phyloP scores from a whole-genome alignment of 2,797 vertebrate genomes.

The Holocentrus rufus region DNA sequence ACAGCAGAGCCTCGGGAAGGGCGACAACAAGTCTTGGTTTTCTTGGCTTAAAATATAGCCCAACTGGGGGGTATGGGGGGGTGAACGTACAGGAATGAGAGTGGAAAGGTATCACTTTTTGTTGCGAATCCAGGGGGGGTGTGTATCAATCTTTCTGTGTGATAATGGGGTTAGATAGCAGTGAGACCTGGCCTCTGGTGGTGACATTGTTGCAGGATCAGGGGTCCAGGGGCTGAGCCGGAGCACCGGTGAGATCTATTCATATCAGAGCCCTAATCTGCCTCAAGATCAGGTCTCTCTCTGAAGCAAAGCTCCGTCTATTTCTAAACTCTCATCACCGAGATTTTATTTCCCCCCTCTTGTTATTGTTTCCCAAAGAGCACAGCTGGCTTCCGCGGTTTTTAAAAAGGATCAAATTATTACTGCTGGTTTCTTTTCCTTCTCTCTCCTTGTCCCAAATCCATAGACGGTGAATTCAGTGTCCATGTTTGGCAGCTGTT shows the following conservation, averaged over 20 bases:
- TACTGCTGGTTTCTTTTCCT: constrained; percentile 80
- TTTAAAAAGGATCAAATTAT: constrained; percentile 88
- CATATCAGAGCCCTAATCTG: constrained; percentile 85
- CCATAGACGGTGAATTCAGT: constrained; percentile 83
- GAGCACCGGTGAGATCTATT: constrained; percentile 84
- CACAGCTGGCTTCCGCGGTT: constrained; percentile 84
- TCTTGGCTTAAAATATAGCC: constrained; percentile 61
- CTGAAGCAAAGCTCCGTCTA: constrained; percentile 82
- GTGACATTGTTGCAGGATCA: constrained; percentile 86
- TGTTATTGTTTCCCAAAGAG: constrained; percentile 86
- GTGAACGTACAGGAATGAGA: constrained; percentile 69
- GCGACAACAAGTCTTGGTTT: constrained; percentile 31
- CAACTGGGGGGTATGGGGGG: constrained; percentile 57
- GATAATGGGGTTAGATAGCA: constrained; percentile 88
- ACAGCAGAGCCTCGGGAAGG: constrained; percentile 23
- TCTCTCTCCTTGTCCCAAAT: constrained; percentile 73
- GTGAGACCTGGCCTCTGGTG: constrained; percentile 87
- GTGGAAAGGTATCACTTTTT: constrained; percentile 69
- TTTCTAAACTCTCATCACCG: constrained; percentile 78
- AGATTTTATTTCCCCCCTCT: constrained; percentile 57
- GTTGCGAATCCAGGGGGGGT: constrained; percentile 76
- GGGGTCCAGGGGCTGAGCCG: constrained; percentile 83
- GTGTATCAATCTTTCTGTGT: constrained; percentile 82
- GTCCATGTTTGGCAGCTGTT: constrained; percentile 75
- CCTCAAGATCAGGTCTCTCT: constrained; percentile 82